phyloP scores from a whole-genome alignment of 1,140 invertebrate species.

The Panagrolaimus sp. region DNA sequence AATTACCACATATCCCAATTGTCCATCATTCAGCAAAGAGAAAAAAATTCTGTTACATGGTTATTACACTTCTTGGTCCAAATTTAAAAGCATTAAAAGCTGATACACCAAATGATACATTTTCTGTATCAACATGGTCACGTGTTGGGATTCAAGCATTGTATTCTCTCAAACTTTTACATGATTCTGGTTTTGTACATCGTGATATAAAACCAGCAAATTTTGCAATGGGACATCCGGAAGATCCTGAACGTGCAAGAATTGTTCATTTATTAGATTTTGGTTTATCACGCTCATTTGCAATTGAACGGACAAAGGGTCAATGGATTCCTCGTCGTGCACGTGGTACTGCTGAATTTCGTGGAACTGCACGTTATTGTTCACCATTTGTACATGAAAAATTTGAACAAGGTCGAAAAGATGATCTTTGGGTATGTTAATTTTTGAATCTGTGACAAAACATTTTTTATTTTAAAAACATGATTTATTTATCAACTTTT shows the following conservation, averaged over 20 bases:
- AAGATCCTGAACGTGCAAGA: slow-evolving; percentile 21
- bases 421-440: slow-evolving; percentile 41
- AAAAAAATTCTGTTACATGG: slow-evolving; percentile 27
- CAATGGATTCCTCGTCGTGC: slow-evolving; percentile 35
- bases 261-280: slow-evolving; percentile 95
- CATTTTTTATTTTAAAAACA: no score
- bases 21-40: slow-evolving; percentile 24
- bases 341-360: slow-evolving; percentile 39
- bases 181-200: slow-evolving; percentile 32
- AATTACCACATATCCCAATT: slow-evolving; percentile 18
- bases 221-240: slow-evolving; percentile 37
- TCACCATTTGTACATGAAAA: slow-evolving; percentile 42
- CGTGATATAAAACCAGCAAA: slow-evolving; percentile 48
- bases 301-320: slow-evolving; percentile 11
- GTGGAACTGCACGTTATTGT: slow-evolving; percentile 42
- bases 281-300: slow-evolving; percentile 69
- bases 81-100: slow-evolving; percentile 19
- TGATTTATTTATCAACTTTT: no score
- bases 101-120: slow-evolving; percentile 7
- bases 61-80: slow-evolving; percentile 46
- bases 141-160: slow-evolving; percentile 37
- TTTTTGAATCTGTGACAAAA: background rate
- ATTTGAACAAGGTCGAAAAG: slow-evolving; percentile 41
- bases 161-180: slow-evolving; percentile 43
- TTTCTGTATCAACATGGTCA: slow-evolving; percentile 27